phyloP scores from a whole-genome alignment of 2,113 vertebrate genomes.

The Tragulus kanchil region DNA sequence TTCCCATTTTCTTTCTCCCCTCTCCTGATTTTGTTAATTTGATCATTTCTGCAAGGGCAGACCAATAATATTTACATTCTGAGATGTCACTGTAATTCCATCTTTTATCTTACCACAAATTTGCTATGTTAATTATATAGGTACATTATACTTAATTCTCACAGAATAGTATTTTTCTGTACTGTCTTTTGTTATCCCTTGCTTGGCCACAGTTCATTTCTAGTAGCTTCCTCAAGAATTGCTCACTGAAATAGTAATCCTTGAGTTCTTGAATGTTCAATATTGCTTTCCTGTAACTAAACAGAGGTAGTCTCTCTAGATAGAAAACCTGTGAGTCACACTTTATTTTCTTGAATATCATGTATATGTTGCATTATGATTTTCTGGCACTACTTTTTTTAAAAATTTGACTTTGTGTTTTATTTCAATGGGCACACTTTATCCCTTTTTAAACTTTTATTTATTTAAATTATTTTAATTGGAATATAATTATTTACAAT shows the following conservation, averaged over 20 bases:
- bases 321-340: neutral
- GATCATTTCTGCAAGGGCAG: neutral
- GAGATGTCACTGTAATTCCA: neutral
- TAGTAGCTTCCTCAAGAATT: neutral
- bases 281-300: neutral
- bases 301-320: neutral
- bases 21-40: neutral
- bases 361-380: neutral
- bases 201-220: neutral
- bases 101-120: neutral
- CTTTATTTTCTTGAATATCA: neutral
- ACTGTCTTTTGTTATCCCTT: neutral
- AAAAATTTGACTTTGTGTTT: slow-evolving; percentile 74
- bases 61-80: neutral
- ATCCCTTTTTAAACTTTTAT: slow-evolving; percentile 62
- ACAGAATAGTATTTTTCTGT: neutral
- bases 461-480: no score
- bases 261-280: neutral
- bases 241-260: neutral
- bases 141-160: neutral
- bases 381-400: neutral
- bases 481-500: no score
- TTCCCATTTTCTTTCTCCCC: neutral
- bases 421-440: slow-evolving; percentile 80
- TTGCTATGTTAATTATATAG: no score